Base-by-base conservation (phyloP, 2,113 vertebrate genomes). In the Promerops cafer region DNA sequence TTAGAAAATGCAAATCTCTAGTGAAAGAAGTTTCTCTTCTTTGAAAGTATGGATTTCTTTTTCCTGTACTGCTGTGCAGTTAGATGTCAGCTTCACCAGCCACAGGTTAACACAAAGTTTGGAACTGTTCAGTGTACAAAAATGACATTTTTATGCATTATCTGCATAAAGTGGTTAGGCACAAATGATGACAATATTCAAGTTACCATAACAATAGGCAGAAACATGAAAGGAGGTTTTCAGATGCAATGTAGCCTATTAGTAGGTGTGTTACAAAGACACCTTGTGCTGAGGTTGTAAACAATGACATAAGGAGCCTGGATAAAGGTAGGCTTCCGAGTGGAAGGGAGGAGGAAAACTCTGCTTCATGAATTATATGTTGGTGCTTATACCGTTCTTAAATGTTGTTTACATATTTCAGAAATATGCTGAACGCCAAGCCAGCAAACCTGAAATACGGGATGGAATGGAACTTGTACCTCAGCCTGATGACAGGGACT, bases 391-490 rank as follows among this genome's bases (percentile, higher is more conserved):
- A 88, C 30, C 94, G 82, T 80, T 71, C 86, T 93, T 96, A 86
- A 92, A 83, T 97, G 72, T 70, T 84, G 91, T 96, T 97, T 95
- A 86, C 85, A 69, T 95, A 63, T 97, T 98, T 93, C 96, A 99
- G 98, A 95, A 96, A 75, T 99, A 99, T 9, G 97, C 99, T 0
- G 65, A 97, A 89, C 98, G 97, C 50, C 99, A 99, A 98, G 92
- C 78, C 28, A 98, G 97, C 68, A 97, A 90, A 80, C 98, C 99
- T 5, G 93, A 96, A 33, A 97, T 96, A 68, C 99, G 97, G 33
- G 93, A 98, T 9, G 98, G 99, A 83, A 99, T 99, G 99, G 99
- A 99, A 93, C 97, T 81, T 40, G 98, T 99, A 44, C 92, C 98
- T 93, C 98, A 99, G 97, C 98, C 98, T 5, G 96, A 98, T 56